phyloP scores from a whole-genome alignment of 2,797 vertebrate species.

The Philypnodon macrostomus region DNA sequence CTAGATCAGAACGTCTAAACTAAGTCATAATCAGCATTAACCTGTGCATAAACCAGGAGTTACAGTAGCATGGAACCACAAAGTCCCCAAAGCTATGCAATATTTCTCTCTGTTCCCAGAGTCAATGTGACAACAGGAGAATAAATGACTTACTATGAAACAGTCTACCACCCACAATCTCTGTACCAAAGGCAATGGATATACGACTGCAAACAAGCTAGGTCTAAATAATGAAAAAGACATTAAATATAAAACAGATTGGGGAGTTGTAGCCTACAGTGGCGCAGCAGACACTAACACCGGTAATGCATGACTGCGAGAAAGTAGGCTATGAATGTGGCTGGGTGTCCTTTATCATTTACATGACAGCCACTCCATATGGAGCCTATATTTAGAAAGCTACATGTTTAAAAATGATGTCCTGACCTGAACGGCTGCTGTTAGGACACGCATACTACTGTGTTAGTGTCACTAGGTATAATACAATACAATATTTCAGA shows the following conservation, averaged over 20 bases:
- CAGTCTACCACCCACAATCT: slow-evolving; percentile 20
- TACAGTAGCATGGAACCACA: too few relatives aligned
- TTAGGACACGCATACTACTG: neutral
- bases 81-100: too few relatives aligned
- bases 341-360: slow-evolving; percentile 39
- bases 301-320: slow-evolving; percentile 26
- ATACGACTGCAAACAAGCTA: slow-evolving; percentile 54
- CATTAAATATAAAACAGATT: slow-evolving; percentile 65
- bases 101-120: too few relatives aligned
- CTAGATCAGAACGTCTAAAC: too few relatives aligned
- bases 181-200: slow-evolving; percentile 34
- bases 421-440: slow-evolving; percentile 12
- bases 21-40: too few relatives aligned
- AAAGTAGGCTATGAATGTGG: slow-evolving; percentile 52
- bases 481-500: neutral
- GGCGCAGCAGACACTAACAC: slow-evolving; percentile 48
- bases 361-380: slow-evolving; percentile 42
- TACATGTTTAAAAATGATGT: slow-evolving; percentile 7
- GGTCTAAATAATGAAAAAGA: slow-evolving; percentile 64
- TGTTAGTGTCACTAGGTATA: neutral
- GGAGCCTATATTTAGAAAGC: slow-evolving; percentile 25
- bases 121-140: neutral
- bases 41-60: too few relatives aligned
- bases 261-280: slow-evolving; percentile 35
- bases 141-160: neutral